Evolutionary conservation across 2,888 invertebrate species (phyloP), one percentile per base, ranked within the genome.

Genomic region (Mythimna loreyi): DNA sequence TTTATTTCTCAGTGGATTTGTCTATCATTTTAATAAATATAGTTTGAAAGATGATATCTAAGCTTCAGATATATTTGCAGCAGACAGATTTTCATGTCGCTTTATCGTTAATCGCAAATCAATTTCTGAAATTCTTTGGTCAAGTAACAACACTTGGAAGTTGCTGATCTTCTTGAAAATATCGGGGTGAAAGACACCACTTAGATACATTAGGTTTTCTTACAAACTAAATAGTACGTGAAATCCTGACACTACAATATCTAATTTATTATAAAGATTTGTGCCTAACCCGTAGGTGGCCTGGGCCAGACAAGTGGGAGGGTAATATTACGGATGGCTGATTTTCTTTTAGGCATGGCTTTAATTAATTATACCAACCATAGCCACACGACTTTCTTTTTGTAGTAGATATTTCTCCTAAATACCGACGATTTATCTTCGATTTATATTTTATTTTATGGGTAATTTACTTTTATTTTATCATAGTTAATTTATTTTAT

Each of bases 321-420:
- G 40, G 30, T 33, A 55, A 28, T 75, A 25, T 21, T 59, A 59
- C 43, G 36, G 55, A n/a, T 56, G 55, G 33, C 49, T 60, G 75
- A 25, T 25, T 59, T 49, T 55, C 33, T 23, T 67, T 30, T 3
- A 49, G 47, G n/a, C 21, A 25, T 30, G 16, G 5, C 36, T 23
- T 36, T 45, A 28, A 69, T 72, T 52, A 59, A 60, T 71, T 45
- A 60, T 36, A 71, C 21, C 43, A 19, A 36, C 36, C 21, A 45
- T 30, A 55, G 25, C 47, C 16, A 43, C 6, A 55, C 11, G 16
- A 7, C 16, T 40, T 40, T 40, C 16, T 40, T 49, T 49, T 71
- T 71, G 25, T 21, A 16, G 13, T 2, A 45, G 8, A 3, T 25
- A 67, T 47, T 43, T 30, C 36, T 69, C 8, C 21, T n/a, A 28